Base-by-base conservation (phyloP, 2,888 invertebrate genomes). In the Leucoma salicis region DNA sequence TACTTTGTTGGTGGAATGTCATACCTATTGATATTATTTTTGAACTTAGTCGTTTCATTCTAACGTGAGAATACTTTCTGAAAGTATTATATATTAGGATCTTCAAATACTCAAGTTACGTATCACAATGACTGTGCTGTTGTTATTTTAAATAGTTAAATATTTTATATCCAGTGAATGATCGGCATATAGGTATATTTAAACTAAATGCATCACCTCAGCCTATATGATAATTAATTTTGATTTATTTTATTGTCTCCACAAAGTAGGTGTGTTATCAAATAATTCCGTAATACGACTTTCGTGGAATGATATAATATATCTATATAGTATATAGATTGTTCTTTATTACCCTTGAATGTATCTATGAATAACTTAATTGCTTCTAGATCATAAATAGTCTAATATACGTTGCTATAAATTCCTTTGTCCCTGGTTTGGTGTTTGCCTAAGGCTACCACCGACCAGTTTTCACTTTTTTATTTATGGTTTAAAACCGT, bases 11-110 rank as follows among this genome's bases (percentile, higher is more conserved):
- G 58, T 64, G 55, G 59, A 63, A 68, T 71, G 64, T 65, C 63
- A 69, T n/a, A n/a, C n/a, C n/a, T 74, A 75, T 77, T 69, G 75
- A 79, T 78, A 73, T 79, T 74, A 75, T 72, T 74, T 67, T 49
- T 76, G 74, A 58, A 73, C 78, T 78, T 63, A 74, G 82, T 81
- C 78, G 70, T 67, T 72, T 68, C 44, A 52, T 53, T 72, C 71
- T 70, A 70, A 49, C 41, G 41, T 54, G 54, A 47, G 47, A 44
- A 38, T 8, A 8, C 21, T 21, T 21, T 21, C 2, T 21, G 8
- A 21, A 21, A 21, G 21, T 6, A 21, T 21, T 21, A 8, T 21
- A 21, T n/a, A n/a, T n/a, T n/a, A n/a, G n/a, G n/a, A n/a, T n/a
- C n/a, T n/a, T n/a, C n/a, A n/a, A n/a, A n/a, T n/a, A n/a, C n/a